phyloP scores from a whole-genome alignment of 2,113 vertebrate genomes.

The Canis aureus region DNA sequence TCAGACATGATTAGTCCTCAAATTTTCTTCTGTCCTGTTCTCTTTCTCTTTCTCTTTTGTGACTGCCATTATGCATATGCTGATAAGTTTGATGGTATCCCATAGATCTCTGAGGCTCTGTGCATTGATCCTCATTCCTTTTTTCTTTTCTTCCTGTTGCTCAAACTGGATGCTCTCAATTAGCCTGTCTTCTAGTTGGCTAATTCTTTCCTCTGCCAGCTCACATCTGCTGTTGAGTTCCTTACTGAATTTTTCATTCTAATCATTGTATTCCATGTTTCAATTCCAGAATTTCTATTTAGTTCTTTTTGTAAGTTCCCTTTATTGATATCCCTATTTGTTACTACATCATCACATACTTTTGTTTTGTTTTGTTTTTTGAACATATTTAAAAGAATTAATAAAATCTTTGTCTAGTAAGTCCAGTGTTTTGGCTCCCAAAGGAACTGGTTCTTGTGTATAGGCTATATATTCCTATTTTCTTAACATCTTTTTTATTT shows the following conservation, averaged over 20 bases:
- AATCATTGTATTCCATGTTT: neutral
- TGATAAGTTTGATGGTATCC: neutral
- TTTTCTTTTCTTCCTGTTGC: neutral
- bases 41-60: neutral
- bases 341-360: neutral
- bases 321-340: neutral
- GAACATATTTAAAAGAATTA: neutral
- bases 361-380: neutral
- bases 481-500: neutral
- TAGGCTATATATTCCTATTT: neutral
- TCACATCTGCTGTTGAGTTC: neutral
- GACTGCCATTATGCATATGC: neutral
- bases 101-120: neutral
- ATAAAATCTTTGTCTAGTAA: slow-evolving; percentile 39
- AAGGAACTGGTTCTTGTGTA: neutral
- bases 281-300: neutral
- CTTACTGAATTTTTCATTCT: neutral
- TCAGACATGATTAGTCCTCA: neutral
- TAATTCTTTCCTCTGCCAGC: neutral
- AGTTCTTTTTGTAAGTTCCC: neutral
- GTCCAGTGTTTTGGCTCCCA: neutral
- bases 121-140: neutral
- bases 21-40: neutral
- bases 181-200: neutral
- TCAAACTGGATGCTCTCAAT: neutral